Evolutionary conservation across 1,140 invertebrate genomes (phyloP).

Genomic region (Lasioglossum albipes): DNA sequence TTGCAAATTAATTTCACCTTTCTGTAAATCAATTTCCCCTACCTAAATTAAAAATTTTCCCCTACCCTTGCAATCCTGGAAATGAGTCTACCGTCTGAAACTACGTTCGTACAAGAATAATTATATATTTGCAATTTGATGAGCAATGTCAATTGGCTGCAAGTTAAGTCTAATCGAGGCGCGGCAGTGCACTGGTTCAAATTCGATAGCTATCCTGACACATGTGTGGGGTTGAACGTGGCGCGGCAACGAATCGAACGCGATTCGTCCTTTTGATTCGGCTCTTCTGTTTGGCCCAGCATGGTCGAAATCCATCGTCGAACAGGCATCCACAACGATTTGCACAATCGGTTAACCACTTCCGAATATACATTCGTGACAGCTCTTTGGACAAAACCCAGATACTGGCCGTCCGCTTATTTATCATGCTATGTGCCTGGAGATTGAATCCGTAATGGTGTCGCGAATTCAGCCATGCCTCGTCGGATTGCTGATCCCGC

Average conservation of each 20-base stretch:
- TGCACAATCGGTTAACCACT: constrained; percentile 32
- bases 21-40: too few species aligned
- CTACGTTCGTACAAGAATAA: too few species aligned
- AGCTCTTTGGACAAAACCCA: constrained; percentile 26
- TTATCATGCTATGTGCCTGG: constrained; percentile 12
- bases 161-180: too few species aligned
- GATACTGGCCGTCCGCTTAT: neutral
- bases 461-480: neutral
- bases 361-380: constrained; percentile 27
- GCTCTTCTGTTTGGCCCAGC: constrained; percentile 9
- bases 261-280: constrained; percentile 25
- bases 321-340: constrained; percentile 13
- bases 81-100: too few species aligned
- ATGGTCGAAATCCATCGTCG: constrained; percentile 19
- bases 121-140: too few species aligned
- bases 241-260: neutral
- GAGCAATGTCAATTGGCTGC: too few species aligned
- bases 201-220: neutral
- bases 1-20: too few species aligned
- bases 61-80: too few species aligned
- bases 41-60: too few species aligned
- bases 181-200: too few species aligned
- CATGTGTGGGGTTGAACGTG: neutral
- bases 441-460: constrained; percentile 22
- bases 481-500: neutral